Evolutionary conservation across 2,888 invertebrate genomes (phyloP), one percentile per base, ranked within the genome.

Genomic region (Athalia rosae): DNA sequence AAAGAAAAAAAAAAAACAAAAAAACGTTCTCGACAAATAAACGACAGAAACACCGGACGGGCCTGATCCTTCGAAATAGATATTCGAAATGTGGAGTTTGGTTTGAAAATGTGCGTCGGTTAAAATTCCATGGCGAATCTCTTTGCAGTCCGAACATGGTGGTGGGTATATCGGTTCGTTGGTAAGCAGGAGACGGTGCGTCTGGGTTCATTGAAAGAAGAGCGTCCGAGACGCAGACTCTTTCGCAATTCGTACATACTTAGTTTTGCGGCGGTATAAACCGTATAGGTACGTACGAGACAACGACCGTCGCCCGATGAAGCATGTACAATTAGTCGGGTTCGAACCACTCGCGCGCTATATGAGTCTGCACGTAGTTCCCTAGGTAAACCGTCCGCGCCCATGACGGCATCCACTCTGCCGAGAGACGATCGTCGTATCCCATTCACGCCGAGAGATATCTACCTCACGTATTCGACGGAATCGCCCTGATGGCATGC

Each of bases 301-400:
- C 61, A 56, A 48, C 43, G 53, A 74, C 47, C 50, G 15, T 15
- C 4, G 61, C n/a, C 41, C 74, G 4, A 41, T 59, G 74, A 59
- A 41, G 74, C 61, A 74, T 64, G 64, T n/a, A n/a, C 74, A 74
- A 74, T 74, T 74, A 74, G 74, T 47, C 74, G 74, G 62, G 74
- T 74, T 61, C 74, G 74, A 61, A 28, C 28, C 28, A 28, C 28
- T 28, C 58, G 56, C 48, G 61, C 61, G 47, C 59, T 61, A 62
- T 62, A 28, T 28, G 28, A 47, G 74, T 74, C 74, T 74, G 74
- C 74, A 74, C 74, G 61, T n/a, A n/a, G n/a, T 74, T 41, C 11
- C 4, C 11, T 11, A 58, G 61, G 48, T 48, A 58, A 43, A 71
- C 58, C 53, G 53, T 58, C 71, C 43, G 43, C 58, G 41, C 15